Percentiles rank a stretch among this genome's conserved stretches.
phyloP scores from a whole-genome alignment of 2,113 vertebrate genomes.

The Leiothrix lutea region DNA sequence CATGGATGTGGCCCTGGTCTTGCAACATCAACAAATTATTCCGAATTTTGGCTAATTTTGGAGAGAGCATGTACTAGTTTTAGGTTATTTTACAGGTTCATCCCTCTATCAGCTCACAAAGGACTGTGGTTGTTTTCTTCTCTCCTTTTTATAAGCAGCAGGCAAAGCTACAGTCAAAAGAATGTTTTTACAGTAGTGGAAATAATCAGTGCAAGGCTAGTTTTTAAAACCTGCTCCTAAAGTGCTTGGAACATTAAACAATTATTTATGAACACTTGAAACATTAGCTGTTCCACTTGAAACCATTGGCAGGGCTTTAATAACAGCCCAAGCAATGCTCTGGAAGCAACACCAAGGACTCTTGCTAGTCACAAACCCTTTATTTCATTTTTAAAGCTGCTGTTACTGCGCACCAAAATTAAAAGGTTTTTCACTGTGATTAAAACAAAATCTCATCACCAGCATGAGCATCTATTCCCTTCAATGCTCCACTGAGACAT shows the following conservation, averaged over 20 bases:
- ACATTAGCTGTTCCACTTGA: conserved; percentile 67
- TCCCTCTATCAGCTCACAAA: not conserved
- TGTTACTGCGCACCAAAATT: conserved; percentile 41
- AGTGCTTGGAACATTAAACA: conserved; percentile 68
- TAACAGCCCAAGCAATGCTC: conserved; percentile 50
- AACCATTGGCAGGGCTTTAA: conserved; percentile 59
- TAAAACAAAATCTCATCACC: conserved; percentile 54
- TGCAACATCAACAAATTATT: not conserved
- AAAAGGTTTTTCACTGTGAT: conserved; percentile 59
- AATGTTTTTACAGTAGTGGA: conserved; percentile 41
- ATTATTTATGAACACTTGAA: conserved; percentile 70
- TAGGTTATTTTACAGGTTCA: not conserved
- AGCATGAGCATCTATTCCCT: not conserved
- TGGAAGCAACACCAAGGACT: conserved; percentile 58
- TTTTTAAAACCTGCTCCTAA: conserved; percentile 62
- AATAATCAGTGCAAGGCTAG: conserved; percentile 50
- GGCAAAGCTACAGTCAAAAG: not conserved
- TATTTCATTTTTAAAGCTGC: conserved; percentile 52
- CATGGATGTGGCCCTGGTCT: too few species aligned
- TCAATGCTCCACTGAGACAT: conserved; percentile 10
- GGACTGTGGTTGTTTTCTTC: not conserved
- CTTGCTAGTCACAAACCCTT: conserved; percentile 33
- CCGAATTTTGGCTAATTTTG: not conserved
- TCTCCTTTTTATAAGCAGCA: not conserved
- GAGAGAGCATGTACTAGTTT: not conserved